These are phyloP conservation scores for Syrrhaptes paradoxus DNA, from an alignment of 2,113 vertebrate genomes.

Conservation along the genomic window DNA sequence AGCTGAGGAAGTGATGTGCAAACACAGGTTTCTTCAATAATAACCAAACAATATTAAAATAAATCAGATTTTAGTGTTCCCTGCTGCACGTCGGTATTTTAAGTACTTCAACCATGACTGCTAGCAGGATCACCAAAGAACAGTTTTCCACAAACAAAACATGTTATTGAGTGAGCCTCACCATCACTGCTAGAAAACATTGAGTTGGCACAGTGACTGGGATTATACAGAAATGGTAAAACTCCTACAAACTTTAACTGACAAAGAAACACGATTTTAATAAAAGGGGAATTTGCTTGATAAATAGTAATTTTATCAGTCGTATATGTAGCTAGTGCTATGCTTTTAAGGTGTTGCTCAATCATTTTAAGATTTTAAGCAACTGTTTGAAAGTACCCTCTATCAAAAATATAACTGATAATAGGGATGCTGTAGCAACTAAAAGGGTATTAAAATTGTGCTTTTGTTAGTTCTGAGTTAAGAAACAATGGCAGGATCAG, in stretches of 20 bases:
- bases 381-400: constrained; percentile 12
- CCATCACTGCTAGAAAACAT: not conserved
- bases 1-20: not conserved
- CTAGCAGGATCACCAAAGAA: not conserved
- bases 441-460: constrained; percentile 57
- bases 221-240: not conserved
- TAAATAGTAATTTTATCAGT: constrained; percentile 1
- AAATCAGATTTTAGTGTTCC: not conserved
- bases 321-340: not conserved
- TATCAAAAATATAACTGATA: constrained; percentile 51
- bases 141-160: not conserved
- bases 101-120: not conserved
- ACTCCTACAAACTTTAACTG: not conserved
- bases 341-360: constrained; percentile 26
- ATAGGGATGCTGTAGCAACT: constrained; percentile 53
- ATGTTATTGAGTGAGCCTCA: not conserved
- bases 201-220: not conserved
- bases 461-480: constrained; percentile 57
- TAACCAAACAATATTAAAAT: not conserved
- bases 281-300: not conserved
- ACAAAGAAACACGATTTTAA: constrained; percentile 23
- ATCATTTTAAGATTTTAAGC: constrained; percentile 25
- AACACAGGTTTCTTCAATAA: not conserved
- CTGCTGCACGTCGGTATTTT: not conserved
- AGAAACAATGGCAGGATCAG: constrained; percentile 73